Conservation (phyloP, 2,888 invertebrate species). For the Latrodectus hesperus region DNA sequence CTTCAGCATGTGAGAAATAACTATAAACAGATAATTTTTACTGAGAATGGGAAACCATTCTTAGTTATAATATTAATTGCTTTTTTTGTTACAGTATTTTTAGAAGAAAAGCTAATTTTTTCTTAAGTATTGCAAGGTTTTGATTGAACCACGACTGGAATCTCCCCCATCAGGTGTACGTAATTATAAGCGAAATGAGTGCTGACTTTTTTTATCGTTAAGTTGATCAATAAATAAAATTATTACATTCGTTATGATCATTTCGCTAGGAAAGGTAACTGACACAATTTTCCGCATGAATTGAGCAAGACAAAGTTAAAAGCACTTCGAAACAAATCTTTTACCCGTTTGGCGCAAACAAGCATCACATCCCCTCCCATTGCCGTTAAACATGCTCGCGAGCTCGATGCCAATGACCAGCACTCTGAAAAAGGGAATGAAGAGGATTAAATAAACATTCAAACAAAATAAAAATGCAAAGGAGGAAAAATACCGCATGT, state of each 20-base stretch:
- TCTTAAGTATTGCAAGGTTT: no score
- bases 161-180: no score
- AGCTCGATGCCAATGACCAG: constrained; percentile 56
- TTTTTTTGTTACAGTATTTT: no score
- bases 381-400: constrained; percentile 5
- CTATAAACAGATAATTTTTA: no score
- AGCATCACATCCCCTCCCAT: not conserved
- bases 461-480: constrained; percentile 1
- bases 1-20: no score
- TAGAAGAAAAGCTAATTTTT: no score
- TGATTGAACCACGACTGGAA: no score
- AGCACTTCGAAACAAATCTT: constrained; percentile 4
- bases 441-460: constrained; percentile 18
- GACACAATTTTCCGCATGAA: constrained; percentile 22
- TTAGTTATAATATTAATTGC: no score
- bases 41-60: no score
- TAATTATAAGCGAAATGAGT: no score
- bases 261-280: constrained; percentile 33
- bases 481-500: constrained; percentile 1
- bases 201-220: no score
- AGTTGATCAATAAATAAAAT: no score
- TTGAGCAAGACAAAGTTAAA: constrained; percentile 1
- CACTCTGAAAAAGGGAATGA: constrained; percentile 1
- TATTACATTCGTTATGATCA: not conserved
- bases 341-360: not conserved